A percentile compares a stretch with the other conserved stretches of the same genome.
Conservation (phyloP, 2,888 invertebrate genomes). For the Steinernema hermaphroditum region DNA sequence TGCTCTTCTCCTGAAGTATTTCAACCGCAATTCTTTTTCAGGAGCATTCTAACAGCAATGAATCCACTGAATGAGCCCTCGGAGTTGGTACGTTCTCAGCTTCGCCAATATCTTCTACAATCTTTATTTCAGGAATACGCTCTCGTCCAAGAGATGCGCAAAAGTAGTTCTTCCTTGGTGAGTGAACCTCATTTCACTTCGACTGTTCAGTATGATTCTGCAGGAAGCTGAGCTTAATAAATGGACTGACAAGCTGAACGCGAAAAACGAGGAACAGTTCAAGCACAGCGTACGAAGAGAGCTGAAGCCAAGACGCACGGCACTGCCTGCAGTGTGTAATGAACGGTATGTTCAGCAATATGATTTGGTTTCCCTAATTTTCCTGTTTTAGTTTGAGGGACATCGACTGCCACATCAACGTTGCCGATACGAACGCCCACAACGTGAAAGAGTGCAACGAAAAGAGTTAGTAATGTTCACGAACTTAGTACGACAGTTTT, state of each 20-base stretch:
- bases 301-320: neutral
- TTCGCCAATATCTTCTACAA: too few species aligned
- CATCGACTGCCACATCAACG: neutral
- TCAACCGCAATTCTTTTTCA: too few species aligned
- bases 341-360: neutral
- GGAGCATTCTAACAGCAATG: too few species aligned
- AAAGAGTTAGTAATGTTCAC: neutral
- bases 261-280: neutral
- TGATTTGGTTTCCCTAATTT: neutral
- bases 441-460: slow-evolving; percentile 2
- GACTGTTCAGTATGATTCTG: neutral
- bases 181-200: neutral
- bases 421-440: neutral
- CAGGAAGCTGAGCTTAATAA: neutral
- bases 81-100: too few species aligned
- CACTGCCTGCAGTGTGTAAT: neutral
- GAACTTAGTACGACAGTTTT: too few species aligned
- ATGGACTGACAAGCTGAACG: neutral
- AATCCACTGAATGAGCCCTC: too few species aligned
- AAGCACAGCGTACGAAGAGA: neutral
- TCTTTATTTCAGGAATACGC: neutral
- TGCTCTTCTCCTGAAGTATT: too few species aligned
- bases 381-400: neutral
- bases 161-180: neutral
- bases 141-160: neutral